Evolutionary conservation across 2,113 vertebrate genomes (phyloP).

Genomic region (Leucopsar rothschildi): DNA sequence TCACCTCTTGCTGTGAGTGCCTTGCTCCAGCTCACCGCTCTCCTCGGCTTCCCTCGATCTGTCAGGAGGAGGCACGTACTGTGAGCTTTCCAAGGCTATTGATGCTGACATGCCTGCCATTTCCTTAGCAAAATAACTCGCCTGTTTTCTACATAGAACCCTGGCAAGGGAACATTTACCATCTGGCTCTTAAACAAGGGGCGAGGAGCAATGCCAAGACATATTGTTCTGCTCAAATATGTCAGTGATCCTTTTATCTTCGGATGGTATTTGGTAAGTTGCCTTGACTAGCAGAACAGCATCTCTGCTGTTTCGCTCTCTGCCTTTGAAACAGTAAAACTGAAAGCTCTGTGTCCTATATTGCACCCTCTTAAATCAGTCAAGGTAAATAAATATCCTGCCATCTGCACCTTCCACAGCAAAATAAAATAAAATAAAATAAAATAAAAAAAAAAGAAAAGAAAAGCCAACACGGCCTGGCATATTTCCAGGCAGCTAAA

Average conservation of each 20-base stretch:
- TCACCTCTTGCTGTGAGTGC: not conserved
- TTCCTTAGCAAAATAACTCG: conserved; percentile 3
- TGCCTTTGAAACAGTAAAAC: not conserved
- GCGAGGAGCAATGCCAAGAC: conserved; percentile 28
- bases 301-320: not conserved
- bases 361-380: not conserved
- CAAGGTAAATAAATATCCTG: not conserved
- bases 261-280: not conserved
- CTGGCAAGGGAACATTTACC: conserved; percentile 28
- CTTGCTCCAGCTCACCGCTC: not conserved
- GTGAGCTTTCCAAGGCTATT: conserved; percentile 14
- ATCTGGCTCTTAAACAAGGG: conserved; percentile 36
- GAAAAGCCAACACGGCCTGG: not conserved
- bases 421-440: not conserved
- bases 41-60: not conserved
- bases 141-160: not conserved
- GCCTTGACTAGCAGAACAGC: conserved; percentile 13
- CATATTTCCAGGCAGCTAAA: not conserved
- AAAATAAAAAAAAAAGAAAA: too few species aligned
- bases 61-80: not conserved
- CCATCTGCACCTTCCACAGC: not conserved
- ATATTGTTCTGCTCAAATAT: conserved; percentile 18
- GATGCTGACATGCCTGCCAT: conserved; percentile 32
- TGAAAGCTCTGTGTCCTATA: not conserved
- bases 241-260: not conserved